Evolutionary conservation across 1,140 invertebrate species (phyloP).

Genomic region (Drosophila malerkotliana): DNA sequence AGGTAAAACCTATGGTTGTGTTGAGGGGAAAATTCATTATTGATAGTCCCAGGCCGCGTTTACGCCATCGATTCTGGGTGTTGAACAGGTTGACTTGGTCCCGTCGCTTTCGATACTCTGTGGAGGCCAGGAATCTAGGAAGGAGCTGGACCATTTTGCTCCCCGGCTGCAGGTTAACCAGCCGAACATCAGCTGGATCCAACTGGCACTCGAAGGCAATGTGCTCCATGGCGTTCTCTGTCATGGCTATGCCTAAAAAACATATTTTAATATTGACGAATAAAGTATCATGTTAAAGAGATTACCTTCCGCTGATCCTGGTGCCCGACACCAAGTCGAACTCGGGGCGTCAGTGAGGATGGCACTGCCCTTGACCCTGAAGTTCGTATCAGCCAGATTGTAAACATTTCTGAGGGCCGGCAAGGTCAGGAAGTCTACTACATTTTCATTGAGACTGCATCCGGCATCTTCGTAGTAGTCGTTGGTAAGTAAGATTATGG

Average conservation of each 20-base stretch:
- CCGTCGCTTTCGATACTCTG: constrained; percentile 85
- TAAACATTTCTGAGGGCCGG: constrained; percentile 86
- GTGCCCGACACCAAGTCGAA: constrained; percentile 87
- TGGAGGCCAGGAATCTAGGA: constrained; percentile 54
- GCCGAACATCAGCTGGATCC: constrained; percentile 88
- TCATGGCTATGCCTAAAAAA: constrained; percentile 86
- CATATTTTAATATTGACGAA: constrained; percentile 13
- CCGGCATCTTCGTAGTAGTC: constrained; percentile 88
- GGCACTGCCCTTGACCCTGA: constrained; percentile 85
- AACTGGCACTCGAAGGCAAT: constrained; percentile 87
- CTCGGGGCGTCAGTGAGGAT: constrained; percentile 87
- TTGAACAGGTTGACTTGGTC: constrained; percentile 86
- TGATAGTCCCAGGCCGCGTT: constrained; percentile 86
- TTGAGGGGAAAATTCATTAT: constrained; percentile 86
- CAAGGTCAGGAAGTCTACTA: constrained; percentile 73
- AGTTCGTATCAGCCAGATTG: constrained; percentile 84
- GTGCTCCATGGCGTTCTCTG: constrained; percentile 92
- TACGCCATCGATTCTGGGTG: constrained; percentile 88
- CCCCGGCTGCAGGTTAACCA: constrained; percentile 86
- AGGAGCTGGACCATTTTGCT: constrained; percentile 78
- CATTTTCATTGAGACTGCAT: constrained; percentile 86
- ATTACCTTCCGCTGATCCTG: constrained; percentile 87
- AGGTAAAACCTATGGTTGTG: constrained; percentile 84
- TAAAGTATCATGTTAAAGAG: background rate
- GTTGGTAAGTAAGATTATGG: constrained; percentile 87